A percentile compares a stretch with the other conserved stretches of the same genome.
phyloP scores from a whole-genome alignment of 2,888 invertebrate species.

The Ametastegia equiseti region DNA sequence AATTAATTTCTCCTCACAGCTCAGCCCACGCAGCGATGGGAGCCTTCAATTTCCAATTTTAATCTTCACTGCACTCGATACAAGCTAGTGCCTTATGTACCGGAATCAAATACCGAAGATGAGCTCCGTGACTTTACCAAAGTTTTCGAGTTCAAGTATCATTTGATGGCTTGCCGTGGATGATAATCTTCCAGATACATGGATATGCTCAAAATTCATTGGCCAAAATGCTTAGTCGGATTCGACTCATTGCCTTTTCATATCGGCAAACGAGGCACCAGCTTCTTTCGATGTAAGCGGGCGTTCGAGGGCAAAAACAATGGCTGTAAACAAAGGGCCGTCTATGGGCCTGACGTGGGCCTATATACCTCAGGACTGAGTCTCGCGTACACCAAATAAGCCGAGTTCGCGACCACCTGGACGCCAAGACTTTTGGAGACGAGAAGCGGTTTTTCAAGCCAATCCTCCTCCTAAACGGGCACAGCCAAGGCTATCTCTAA shows the following conservation, averaged over 20 bases:
- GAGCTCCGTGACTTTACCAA: not conserved
- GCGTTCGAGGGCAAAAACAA: constrained; percentile 43
- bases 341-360: constrained; percentile 45
- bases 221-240: not conserved
- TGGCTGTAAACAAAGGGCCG: constrained; percentile 48
- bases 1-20: constrained; percentile 36
- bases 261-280: constrained; percentile 22
- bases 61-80: not conserved
- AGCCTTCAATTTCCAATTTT: constrained; percentile 22
- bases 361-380: constrained; percentile 42
- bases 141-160: constrained; percentile 10
- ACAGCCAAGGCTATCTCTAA: constrained; percentile 70
- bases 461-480: constrained; percentile 64
- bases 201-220: not conserved
- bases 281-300: constrained; percentile 37
- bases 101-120: not conserved
- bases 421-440: constrained; percentile 55
- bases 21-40: constrained; percentile 7
- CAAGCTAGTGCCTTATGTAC: not conserved
- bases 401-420: constrained; percentile 48
- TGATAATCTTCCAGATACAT: not conserved
- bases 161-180: not conserved
- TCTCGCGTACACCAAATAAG: constrained; percentile 37
- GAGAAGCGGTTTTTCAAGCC: constrained; percentile 64
- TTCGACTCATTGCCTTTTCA: constrained; percentile 16